phyloP scores from a whole-genome alignment of 2,888 invertebrate genomes.

The Synanthedon formicaeformis region DNA sequence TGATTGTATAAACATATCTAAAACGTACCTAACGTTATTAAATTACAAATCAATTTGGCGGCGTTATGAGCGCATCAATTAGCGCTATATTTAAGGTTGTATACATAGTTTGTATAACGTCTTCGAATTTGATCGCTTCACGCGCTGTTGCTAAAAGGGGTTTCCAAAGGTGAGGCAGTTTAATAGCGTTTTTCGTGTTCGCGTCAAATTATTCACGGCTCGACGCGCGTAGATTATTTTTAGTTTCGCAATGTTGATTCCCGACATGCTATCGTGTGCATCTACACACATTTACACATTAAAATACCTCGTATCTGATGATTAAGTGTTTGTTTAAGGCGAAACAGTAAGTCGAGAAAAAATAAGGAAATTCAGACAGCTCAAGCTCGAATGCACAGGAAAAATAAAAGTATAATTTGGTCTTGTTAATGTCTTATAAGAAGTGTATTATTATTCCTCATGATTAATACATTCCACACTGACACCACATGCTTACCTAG shows the following conservation, averaged over 20 bases:
- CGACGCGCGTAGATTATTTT: slow-evolving; percentile 35
- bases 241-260: slow-evolving; percentile 32
- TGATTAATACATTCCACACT: no score
- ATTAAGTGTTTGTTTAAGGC: slow-evolving; percentile 6
- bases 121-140: slow-evolving; percentile 8
- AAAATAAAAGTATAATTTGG: no score
- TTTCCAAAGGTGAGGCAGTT: slow-evolving; percentile 21
- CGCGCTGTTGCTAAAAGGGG: slow-evolving; percentile 1
- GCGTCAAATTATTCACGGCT: slow-evolving; percentile 34
- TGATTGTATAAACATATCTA: slow-evolving; percentile 6
- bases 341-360: no score
- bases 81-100: slow-evolving; percentile 35
- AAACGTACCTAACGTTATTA: slow-evolving; percentile 29
- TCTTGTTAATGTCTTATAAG: no score
- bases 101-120: slow-evolving; percentile 27
- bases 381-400: no score
- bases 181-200: slow-evolving; percentile 27
- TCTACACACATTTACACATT: slow-evolving; percentile 16
- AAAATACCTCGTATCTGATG: slow-evolving; percentile 25
- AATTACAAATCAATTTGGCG: slow-evolving; percentile 38
- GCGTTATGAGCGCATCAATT: slow-evolving; percentile 43
- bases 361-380: no score
- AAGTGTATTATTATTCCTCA: no score
- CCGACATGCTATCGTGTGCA: slow-evolving; percentile 22
- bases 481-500: no score